Evolutionary conservation across 1,140 invertebrate genomes (phyloP).

Genomic region (Anastatus disparis): DNA sequence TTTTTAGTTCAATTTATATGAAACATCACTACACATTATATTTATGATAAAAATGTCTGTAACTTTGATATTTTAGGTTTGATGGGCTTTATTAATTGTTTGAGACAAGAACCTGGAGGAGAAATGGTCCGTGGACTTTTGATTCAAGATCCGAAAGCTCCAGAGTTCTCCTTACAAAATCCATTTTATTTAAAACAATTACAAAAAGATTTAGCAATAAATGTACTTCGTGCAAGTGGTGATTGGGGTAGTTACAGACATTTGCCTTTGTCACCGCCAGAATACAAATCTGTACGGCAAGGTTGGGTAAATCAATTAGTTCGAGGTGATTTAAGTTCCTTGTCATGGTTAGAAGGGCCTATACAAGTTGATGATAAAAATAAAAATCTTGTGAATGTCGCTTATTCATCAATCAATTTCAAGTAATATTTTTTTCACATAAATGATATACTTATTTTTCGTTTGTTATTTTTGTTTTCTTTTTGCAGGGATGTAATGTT

Average conservation of each 20-base stretch:
- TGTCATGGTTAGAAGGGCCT: constrained; percentile 82
- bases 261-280: constrained; percentile 65
- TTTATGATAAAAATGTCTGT: no score
- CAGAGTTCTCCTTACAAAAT: constrained; percentile 72
- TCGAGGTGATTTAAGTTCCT: constrained; percentile 84
- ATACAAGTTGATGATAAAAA: constrained; percentile 67
- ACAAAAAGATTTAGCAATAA: constrained; percentile 79
- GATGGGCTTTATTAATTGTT: constrained; percentile 84
- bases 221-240: constrained; percentile 74
- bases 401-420: constrained; percentile 77
- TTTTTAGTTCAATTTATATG: not conserved
- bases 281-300: constrained; percentile 68
- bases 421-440: constrained; percentile 4
- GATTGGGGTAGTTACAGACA: constrained; percentile 84
- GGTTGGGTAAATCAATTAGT: constrained; percentile 81
- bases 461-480: not conserved
- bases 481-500: constrained; percentile 80
- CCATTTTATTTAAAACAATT: constrained; percentile 74
- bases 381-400: constrained; percentile 64
- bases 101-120: constrained; percentile 77
- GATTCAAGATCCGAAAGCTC: constrained; percentile 74
- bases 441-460: not conserved
- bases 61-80: constrained; percentile 72
- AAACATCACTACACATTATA: not conserved
- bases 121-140: constrained; percentile 72